Conservation (phyloP, 2,797 vertebrate genomes). For the Melanotaenia trifasciata region DNA sequence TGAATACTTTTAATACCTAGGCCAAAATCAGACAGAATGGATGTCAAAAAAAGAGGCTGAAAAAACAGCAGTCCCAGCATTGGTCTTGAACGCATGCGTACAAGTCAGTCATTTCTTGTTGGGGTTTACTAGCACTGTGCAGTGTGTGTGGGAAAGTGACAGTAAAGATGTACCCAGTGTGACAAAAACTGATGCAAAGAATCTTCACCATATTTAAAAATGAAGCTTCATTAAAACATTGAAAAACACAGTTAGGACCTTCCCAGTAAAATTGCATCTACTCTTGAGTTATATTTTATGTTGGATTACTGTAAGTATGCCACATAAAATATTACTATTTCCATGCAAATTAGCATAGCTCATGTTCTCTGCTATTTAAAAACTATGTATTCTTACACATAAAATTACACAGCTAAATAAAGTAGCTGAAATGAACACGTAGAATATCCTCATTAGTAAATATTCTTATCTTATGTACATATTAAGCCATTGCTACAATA, state of each 20-base stretch:
- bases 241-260: not conserved
- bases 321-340: not conserved
- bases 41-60: not conserved
- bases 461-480: not conserved
- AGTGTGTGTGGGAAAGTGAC: not conserved
- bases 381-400: not conserved
- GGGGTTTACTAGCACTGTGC: not conserved
- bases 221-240: not conserved
- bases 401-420: not conserved
- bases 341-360: not conserved
- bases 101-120: not conserved
- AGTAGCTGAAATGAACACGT: not conserved
- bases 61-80: not conserved
- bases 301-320: not conserved
- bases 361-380: not conserved
- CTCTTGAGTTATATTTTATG: not conserved
- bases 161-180: not conserved
- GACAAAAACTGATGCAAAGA: not conserved
- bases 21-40: not conserved
- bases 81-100: not conserved
- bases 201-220: not conserved
- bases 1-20: not conserved
- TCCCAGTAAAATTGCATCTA: not conserved
- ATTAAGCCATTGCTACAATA: not conserved
- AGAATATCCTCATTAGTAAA: not conserved